These are phyloP conservation scores for Plumapathes pennacea DNA, from an alignment of 92 coral and sea anemone species.

Conservation along the genomic window DNA sequence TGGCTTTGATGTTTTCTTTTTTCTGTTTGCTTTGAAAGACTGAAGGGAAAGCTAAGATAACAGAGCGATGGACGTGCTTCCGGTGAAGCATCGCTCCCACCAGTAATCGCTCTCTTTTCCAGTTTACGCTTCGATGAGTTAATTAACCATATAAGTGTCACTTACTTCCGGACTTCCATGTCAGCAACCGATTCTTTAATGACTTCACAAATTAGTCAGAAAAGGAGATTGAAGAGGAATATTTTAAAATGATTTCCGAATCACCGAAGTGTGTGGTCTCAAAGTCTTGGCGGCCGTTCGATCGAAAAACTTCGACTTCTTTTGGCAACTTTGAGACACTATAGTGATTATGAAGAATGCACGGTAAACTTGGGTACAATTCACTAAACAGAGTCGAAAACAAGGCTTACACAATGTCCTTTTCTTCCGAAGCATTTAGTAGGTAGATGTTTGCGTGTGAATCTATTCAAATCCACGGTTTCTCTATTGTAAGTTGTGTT, in stretches of 20 bases:
- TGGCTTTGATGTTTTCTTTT: slow-evolving; percentile 53
- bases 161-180: slow-evolving; percentile 65
- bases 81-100: slow-evolving; percentile 56
- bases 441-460: slow-evolving; percentile 36
- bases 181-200: slow-evolving; percentile 40
- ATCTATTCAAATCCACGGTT: slow-evolving; percentile 4
- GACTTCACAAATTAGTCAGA: slow-evolving; percentile 62
- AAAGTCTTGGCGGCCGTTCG: too few relatives aligned
- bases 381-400: too few relatives aligned
- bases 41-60: slow-evolving; percentile 64
- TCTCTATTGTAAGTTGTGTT: slow-evolving; percentile 32
- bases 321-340: too few relatives aligned
- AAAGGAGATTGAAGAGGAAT: slow-evolving; percentile 29
- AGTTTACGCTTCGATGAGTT: slow-evolving; percentile 57
- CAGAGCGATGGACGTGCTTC: slow-evolving; percentile 74
- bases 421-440: slow-evolving; percentile 1
- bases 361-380: too few relatives aligned
- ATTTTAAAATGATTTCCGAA: too few relatives aligned
- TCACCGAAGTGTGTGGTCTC: too few relatives aligned
- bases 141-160: slow-evolving; percentile 73
- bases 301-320: too few relatives aligned
- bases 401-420: slow-evolving; percentile 8
- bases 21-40: slow-evolving; percentile 69
- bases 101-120: slow-evolving; percentile 48
- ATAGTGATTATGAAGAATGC: too few relatives aligned